These are phyloP conservation scores for Anguilla marmorata DNA, from an alignment of 2,797 vertebrate genomes.

Conservation along the genomic window DNA sequence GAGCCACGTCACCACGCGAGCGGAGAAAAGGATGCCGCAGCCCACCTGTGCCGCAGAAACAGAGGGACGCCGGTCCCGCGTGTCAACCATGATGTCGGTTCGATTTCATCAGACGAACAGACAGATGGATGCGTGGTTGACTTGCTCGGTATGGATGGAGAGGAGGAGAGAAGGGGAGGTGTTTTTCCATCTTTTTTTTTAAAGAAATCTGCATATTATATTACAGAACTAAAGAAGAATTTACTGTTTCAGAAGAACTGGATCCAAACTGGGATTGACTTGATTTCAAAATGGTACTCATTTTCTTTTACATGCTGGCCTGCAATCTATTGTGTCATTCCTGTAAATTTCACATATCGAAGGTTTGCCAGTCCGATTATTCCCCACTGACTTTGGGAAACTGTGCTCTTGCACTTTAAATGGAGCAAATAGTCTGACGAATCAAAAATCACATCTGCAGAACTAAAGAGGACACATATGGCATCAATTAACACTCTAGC, in stretches of 20 bases:
- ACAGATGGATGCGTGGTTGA: slow-evolving; percentile 36
- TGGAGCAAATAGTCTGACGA: slow-evolving; percentile 2
- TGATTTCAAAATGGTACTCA: neutral
- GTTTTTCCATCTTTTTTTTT: neutral
- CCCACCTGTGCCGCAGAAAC: slow-evolving; percentile 43
- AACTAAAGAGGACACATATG: slow-evolving; percentile 18
- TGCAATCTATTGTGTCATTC: neutral
- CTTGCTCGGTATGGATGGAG: slow-evolving; percentile 48
- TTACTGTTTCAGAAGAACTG: slow-evolving; percentile 21
- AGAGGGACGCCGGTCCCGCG: slow-evolving; percentile 29
- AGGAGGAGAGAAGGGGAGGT: slow-evolving; percentile 45
- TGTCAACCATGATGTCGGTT: slow-evolving; percentile 42
- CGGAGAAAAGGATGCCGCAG: slow-evolving; percentile 31
- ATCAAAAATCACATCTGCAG: slow-evolving; percentile 15
- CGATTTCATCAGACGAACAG: slow-evolving; percentile 50
- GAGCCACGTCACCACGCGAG: slow-evolving; percentile 6
- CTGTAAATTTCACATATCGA: neutral
- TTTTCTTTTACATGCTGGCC: neutral
- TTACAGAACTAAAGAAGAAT: slow-evolving; percentile 35
- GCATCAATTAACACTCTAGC: neutral
- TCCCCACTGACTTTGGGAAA: neutral
- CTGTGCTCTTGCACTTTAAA: neutral
- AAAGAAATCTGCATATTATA: slow-evolving; percentile 36
- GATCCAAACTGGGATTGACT: neutral
- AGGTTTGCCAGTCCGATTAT: neutral